phyloP scores from a whole-genome alignment of 2,888 invertebrate species.

The Drosophila antonietae region DNA sequence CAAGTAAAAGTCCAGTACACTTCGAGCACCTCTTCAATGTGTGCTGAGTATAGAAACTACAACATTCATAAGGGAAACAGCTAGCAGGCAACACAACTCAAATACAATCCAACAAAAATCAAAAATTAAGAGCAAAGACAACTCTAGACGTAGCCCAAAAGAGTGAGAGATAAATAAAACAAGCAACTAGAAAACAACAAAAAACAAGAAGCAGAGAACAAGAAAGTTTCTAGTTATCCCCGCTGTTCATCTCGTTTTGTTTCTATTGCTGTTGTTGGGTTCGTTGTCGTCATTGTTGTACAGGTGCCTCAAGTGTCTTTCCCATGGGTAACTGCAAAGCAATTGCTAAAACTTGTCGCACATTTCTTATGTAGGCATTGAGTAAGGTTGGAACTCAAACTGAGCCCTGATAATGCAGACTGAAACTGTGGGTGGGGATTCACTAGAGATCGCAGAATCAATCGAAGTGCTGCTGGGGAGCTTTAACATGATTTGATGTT shows the following conservation, averaged over 20 bases:
- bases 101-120: slow-evolving; percentile 73
- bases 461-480: slow-evolving; percentile 1
- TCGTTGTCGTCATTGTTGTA: slow-evolving; percentile 12
- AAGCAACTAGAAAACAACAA: slow-evolving; percentile 4
- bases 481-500: not conserved
- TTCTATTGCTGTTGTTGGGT: not conserved
- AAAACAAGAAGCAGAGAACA: slow-evolving; percentile 34
- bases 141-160: slow-evolving; percentile 36
- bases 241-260: slow-evolving; percentile 15
- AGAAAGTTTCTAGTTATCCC: slow-evolving; percentile 46
- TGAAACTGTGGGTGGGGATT: not conserved
- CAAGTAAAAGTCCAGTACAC: not conserved
- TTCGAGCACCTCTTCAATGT: not conserved
- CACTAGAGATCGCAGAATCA: slow-evolving; percentile 3
- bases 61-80: slow-evolving; percentile 45
- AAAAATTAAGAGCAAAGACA: slow-evolving; percentile 66
- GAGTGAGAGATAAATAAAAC: slow-evolving; percentile 47
- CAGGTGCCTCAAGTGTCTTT: slow-evolving; percentile 40
- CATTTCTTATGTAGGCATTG: slow-evolving; percentile 46
- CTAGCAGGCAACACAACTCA: slow-evolving; percentile 51
- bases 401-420: slow-evolving; percentile 5
- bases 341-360: slow-evolving; percentile 57
- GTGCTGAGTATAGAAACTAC: not conserved
- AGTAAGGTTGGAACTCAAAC: not conserved
- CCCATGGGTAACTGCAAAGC: slow-evolving; percentile 47